These are phyloP conservation scores for Neoarius graeffei DNA, from an alignment of 2,113 vertebrate genomes.

Conservation along the genomic window DNA sequence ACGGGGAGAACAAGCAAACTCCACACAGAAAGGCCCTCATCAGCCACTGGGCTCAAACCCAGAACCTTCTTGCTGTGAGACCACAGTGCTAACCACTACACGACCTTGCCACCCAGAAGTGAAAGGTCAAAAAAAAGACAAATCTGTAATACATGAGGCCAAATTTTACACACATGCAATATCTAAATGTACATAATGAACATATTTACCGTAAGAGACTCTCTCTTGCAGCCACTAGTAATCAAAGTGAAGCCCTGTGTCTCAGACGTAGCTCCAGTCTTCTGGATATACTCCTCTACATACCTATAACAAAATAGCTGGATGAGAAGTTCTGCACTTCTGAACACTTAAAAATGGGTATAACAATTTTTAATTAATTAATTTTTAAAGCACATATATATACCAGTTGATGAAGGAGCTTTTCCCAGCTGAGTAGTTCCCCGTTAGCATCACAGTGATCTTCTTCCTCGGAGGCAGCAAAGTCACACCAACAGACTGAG, in stretches of 20 bases:
- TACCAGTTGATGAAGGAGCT: slow-evolving; percentile 86
- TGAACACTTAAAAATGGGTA: background rate
- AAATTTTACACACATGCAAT: background rate
- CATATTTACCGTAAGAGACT: slow-evolving; percentile 79
- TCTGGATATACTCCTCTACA: slow-evolving; percentile 81
- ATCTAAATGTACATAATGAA: background rate
- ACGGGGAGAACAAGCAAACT: too few relatives aligned
- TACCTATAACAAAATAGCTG: slow-evolving; percentile 69
- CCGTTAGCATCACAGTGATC: slow-evolving; percentile 82
- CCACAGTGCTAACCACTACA: too few relatives aligned
- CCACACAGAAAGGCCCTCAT: too few relatives aligned
- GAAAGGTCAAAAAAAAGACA: background rate
- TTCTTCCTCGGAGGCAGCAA: slow-evolving; percentile 78
- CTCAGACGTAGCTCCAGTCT: slow-evolving; percentile 79
- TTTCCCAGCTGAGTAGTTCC: slow-evolving; percentile 83
- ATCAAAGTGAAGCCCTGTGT: slow-evolving; percentile 83
- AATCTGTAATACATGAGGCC: background rate
- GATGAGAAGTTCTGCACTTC: background rate
- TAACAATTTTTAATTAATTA: background rate
- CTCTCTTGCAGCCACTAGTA: slow-evolving; percentile 80
- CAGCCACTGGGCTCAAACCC: too few relatives aligned
- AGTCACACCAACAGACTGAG: slow-evolving; percentile 71
- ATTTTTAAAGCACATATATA: background rate
- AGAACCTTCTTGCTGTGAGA: too few relatives aligned
- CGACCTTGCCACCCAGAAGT: background rate